Base-by-base conservation (phyloP, 2,797 vertebrate genomes). In the Amniataba percoides region DNA sequence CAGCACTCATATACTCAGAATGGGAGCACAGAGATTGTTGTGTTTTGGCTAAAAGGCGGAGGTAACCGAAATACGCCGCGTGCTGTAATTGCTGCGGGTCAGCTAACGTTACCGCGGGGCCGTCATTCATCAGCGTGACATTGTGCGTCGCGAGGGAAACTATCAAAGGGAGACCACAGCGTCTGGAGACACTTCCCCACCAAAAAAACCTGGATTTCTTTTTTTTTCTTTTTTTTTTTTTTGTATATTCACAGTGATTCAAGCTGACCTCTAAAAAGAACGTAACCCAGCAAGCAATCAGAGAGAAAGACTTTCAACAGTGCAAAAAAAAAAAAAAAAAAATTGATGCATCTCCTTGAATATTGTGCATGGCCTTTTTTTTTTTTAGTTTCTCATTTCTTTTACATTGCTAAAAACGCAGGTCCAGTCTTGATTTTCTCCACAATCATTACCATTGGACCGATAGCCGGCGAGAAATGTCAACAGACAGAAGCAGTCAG, bases 41-140 rank as follows among this genome's bases (percentile, higher is more conserved):
- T 19, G 55, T 46, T 74, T 25, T 46, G 45, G 23, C 34, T 46
- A 9, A 42, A 51, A n/a, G 23, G 14, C 9, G 34, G 27, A 66
- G 21, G 51, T 48, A 21, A 67, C n/a, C 57, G 53, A 75, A 56
- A 79, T 64, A 18, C 58, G 23, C 55, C 45, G 2, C 45, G 16
- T 56, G 74, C 10, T 74, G 45, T 82, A 69, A 78, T 56, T 72
- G 65, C 48, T 67, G 46, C 31, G 46, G 66, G 53, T 66, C 60
- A 40, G 69, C 58, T 21, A 12, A 40, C 36, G 3, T 68, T 53
- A 59, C 12, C 25, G 14, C 8, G 7, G 8, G 23, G 31, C 34
- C 45, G 3, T 43, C 48, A 61, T 78, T 78, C 48, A 74, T 69
- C 76, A 74, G 40, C 13, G 1, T 25, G n/a, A 62, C 58, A 48